Evolutionary conservation across 1,140 invertebrate species (phyloP).

Genomic region (Drusus annulatus): DNA sequence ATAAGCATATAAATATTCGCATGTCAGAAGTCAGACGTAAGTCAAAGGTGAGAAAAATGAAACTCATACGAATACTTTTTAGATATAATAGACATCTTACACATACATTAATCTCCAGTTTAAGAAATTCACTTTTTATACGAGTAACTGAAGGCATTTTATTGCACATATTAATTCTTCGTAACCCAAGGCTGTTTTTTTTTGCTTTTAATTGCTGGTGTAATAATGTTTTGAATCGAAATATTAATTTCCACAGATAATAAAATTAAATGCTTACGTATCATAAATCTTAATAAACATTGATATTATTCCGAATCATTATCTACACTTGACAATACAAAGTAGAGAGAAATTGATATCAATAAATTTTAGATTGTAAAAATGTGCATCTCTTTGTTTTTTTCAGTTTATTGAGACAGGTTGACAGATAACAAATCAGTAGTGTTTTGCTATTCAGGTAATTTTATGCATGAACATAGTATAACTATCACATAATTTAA

Average conservation of each 20-base stretch:
- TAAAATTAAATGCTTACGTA: constrained; percentile 7
- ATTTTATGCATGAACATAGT: no score
- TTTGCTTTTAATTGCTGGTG: not conserved
- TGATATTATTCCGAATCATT: not conserved
- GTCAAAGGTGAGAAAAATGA: constrained; percentile 21
- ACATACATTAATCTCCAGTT: not conserved
- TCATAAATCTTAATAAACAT: constrained; percentile 16
- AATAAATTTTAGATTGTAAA: no score
- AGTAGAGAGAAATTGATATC: no score
- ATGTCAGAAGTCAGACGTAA: constrained; percentile 17
- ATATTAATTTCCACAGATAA: not conserved
- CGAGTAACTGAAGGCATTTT: constrained; percentile 17
- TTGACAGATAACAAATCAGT: no score
- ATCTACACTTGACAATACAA: not conserved
- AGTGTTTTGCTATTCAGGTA: no score
- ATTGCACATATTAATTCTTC: constrained; percentile 4
- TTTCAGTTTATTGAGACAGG: no score
- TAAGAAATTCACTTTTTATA: constrained; percentile 24
- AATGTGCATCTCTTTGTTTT: no score
- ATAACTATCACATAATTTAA: no score
- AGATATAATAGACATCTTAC: not conserved
- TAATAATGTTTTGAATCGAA: not conserved
- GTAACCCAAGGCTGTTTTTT: not conserved
- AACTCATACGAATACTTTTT: not conserved
- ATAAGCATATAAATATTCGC: constrained; percentile 20